Conservation (phyloP, 2,113 vertebrate genomes). For the Rhinoptilus africanus region DNA sequence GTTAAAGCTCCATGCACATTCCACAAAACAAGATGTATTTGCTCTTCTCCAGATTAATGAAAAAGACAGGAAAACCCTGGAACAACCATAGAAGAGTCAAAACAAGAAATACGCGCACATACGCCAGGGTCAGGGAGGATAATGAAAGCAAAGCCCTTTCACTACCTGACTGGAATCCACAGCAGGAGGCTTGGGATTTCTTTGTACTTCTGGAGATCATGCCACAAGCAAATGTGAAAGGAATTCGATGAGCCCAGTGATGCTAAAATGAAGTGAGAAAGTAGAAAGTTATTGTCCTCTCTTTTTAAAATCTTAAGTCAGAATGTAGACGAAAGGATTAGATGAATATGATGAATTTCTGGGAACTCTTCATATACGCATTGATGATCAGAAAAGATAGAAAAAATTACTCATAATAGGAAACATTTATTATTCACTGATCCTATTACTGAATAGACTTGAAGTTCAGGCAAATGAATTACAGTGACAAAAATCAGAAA, state of each 20-base stretch:
- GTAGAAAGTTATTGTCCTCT: neutral
- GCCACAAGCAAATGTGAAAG: neutral
- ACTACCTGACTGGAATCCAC: neutral
- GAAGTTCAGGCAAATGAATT: neutral
- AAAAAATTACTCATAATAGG: neutral
- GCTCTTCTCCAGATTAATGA: neutral
- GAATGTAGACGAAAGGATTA: neutral
- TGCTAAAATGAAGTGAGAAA: neutral
- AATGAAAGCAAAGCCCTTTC: neutral
- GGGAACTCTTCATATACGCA: neutral
- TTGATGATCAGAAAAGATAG: neutral
- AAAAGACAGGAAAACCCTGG: neutral
- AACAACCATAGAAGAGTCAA: neutral
- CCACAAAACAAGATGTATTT: neutral
- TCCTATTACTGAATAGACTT: neutral
- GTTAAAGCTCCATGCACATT: neutral
- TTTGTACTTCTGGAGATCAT: neutral
- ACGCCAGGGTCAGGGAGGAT: neutral
- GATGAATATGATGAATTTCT: neutral
- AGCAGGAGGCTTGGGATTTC: neutral
- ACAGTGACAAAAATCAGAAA: neutral
- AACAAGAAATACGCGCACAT: neutral
- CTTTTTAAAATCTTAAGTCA: neutral
- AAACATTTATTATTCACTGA: neutral
- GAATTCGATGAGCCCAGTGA: neutral